A percentile compares a stretch with the other conserved stretches of the same genome.
Conservation (phyloP, 2,113 vertebrate species). For the Drymodes brunneopygia region DNA sequence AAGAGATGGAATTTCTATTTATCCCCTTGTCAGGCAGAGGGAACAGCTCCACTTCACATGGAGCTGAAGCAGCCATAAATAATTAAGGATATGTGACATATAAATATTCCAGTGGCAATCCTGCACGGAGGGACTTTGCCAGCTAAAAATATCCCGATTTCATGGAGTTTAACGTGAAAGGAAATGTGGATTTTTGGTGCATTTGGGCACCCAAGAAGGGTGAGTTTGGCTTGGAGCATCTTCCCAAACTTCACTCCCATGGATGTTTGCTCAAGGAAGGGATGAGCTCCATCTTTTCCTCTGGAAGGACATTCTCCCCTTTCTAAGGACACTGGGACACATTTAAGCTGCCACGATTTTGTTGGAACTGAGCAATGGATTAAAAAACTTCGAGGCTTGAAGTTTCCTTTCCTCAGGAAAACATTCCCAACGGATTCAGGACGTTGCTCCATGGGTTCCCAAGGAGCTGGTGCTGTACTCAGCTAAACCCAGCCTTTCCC, state of each 20-base stretch:
- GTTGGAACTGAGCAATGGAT: not conserved
- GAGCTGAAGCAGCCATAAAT: not conserved
- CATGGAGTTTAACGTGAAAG: rapidly evolving
- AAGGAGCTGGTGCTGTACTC: not conserved
- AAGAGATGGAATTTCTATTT: not conserved
- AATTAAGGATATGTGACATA: not conserved
- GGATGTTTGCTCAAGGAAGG: not conserved
- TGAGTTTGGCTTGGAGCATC: not conserved
- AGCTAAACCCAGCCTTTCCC: not conserved
- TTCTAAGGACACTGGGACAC: not conserved
- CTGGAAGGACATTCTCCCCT: not conserved
- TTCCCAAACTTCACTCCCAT: not conserved
- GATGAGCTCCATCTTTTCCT: not conserved
- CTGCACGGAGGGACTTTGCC: not conserved
- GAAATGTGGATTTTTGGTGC: not conserved
- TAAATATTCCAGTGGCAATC: not conserved
- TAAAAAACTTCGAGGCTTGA: rapidly evolving
- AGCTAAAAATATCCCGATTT: not conserved
- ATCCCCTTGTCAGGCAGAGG: not conserved
- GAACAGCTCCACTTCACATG: not conserved
- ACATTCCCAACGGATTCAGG: not conserved
- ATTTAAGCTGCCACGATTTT: not conserved
- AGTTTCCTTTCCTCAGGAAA: not conserved
- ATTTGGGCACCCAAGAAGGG: not conserved
- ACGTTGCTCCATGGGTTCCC: rapidly evolving